phyloP scores from a whole-genome alignment of 2,888 invertebrate species.

The Cantharis rufa region DNA sequence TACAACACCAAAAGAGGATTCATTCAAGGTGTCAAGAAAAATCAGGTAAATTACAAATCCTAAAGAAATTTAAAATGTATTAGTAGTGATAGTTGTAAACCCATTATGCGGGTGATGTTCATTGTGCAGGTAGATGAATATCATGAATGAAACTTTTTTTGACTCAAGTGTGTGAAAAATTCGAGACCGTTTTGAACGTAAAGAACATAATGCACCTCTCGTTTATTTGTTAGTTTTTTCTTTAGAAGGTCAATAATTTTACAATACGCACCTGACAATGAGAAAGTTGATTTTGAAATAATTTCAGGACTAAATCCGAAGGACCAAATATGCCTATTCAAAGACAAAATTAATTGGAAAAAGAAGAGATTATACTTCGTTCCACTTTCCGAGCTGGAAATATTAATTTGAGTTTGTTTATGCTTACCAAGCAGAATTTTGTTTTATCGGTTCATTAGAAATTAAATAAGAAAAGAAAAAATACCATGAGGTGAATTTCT shows the following conservation, averaged over 20 bases:
- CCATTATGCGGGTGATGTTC: conserved; percentile 17
- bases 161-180: conserved; percentile 1
- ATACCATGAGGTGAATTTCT: too few species aligned
- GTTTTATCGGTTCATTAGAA: too few species aligned
- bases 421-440: too few species aligned
- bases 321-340: neutral
- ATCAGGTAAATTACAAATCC: conserved; percentile 27
- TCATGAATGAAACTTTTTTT: conserved; percentile 15
- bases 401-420: too few species aligned
- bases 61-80: conserved; percentile 27
- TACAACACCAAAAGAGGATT: conserved; percentile 1
- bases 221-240: conserved; percentile 1
- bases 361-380: neutral
- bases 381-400: too few species aligned
- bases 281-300: neutral
- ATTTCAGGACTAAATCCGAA: neutral
- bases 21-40: conserved; percentile 24
- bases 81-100: conserved; percentile 12
- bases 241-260: neutral
- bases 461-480: too few species aligned
- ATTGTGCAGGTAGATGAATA: conserved; percentile 16
- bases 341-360: neutral
- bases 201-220: neutral
- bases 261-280: neutral
- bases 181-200: neutral